phyloP scores from a whole-genome alignment of 2,888 invertebrate species.

The Polydrusus pterygomalis region DNA sequence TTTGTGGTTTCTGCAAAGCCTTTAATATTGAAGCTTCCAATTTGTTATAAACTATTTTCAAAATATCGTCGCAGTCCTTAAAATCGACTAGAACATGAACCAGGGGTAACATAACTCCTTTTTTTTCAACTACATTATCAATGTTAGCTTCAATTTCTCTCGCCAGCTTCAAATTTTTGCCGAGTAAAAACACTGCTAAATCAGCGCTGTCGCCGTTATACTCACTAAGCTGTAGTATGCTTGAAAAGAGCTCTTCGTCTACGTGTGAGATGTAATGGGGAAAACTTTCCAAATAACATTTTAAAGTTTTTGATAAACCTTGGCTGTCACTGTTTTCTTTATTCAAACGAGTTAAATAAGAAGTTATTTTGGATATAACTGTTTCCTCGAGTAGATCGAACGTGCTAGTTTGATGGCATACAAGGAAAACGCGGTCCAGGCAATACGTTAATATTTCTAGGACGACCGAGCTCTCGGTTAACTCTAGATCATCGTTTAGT shows the following conservation, averaged over 20 bases:
- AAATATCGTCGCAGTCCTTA: constrained; percentile 71
- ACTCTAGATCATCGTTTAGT: neutral
- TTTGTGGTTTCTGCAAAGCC: constrained; percentile 81
- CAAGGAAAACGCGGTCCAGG: constrained; percentile 58
- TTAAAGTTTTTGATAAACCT: constrained; percentile 75
- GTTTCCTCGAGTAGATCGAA: constrained; percentile 58
- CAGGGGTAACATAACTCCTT: constrained; percentile 79
- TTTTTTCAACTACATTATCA: constrained; percentile 74
- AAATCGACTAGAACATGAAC: constrained; percentile 73
- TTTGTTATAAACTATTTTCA: constrained; percentile 75
- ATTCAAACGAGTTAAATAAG: constrained; percentile 57
- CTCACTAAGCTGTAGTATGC: constrained; percentile 74
- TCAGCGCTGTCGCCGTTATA: constrained; percentile 76
- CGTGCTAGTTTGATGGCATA: constrained; percentile 48
- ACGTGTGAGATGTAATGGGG: constrained; percentile 76
- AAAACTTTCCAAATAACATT: constrained; percentile 77
- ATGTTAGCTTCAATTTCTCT: constrained; percentile 69
- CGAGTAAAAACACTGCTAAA: constrained; percentile 76
- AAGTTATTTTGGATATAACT: constrained; percentile 57
- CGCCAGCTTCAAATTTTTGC: constrained; percentile 73
- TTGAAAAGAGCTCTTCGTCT: constrained; percentile 74
- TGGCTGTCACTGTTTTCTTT: constrained; percentile 67
- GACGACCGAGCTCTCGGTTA: constrained; percentile 43
- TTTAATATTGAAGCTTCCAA: constrained; percentile 79
- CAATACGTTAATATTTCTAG: constrained; percentile 58